phyloP scores from a whole-genome alignment of 2,888 invertebrate genomes.

The Trisateles emortualis region DNA sequence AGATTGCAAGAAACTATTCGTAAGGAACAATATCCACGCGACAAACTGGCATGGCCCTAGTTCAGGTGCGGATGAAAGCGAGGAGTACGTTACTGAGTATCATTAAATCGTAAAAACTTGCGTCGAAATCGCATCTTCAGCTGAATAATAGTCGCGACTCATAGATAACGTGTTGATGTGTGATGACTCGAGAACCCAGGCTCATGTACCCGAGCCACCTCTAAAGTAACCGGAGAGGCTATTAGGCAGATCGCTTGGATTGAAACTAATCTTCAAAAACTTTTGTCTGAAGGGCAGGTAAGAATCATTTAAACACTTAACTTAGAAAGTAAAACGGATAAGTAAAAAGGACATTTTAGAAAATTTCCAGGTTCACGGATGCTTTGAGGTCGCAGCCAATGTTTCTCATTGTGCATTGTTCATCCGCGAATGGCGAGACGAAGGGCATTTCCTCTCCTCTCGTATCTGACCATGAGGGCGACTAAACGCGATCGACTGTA shows the following conservation, averaged over 20 bases:
- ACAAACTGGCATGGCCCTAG: not conserved
- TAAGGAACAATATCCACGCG: not conserved
- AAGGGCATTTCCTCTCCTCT: slow-evolving; percentile 81
- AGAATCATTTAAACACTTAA: not conserved
- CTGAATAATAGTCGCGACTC: too few species aligned
- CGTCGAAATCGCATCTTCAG: too few species aligned
- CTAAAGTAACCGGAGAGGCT: too few species aligned
- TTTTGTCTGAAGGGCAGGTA: not conserved
- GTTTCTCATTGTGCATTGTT: slow-evolving; percentile 81
- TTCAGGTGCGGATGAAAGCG: not conserved
- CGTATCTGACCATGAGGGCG: slow-evolving; percentile 67
- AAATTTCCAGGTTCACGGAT: slow-evolving; percentile 65
- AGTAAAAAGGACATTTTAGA: slow-evolving; percentile 17
- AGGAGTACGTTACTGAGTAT: too few species aligned
- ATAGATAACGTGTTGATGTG: too few species aligned
- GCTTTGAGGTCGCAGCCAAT: slow-evolving; percentile 72
- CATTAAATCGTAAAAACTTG: too few species aligned
- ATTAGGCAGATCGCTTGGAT: too few species aligned
- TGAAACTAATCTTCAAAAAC: too few species aligned
- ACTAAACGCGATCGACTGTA: slow-evolving; percentile 57
- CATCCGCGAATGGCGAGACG: slow-evolving; percentile 64
- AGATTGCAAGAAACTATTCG: not conserved
- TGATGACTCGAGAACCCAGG: too few species aligned
- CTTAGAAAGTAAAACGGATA: not conserved
- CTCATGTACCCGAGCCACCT: too few species aligned